Evolutionary conservation across 2,113 vertebrate genomes (phyloP), one percentile per base, ranked within the genome.

Genomic region (Candoia aspera): DNA sequence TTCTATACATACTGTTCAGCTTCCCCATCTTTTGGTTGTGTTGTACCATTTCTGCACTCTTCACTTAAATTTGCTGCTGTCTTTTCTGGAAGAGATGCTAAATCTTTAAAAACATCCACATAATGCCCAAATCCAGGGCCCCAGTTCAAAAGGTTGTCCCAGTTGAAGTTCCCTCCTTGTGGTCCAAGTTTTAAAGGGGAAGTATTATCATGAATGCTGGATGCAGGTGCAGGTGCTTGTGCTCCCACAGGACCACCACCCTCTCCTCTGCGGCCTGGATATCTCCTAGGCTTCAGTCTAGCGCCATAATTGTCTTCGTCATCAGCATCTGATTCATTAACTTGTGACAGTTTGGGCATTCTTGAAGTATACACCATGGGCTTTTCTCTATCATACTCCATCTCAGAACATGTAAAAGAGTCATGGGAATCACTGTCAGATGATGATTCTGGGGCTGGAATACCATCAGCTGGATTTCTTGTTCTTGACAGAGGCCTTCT

Each of bases 101-200:
- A 96, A 97, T 99, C 99, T 95, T 99, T 99, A 97, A 99, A 99
- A 95, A 99, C 99, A 55, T 99, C 99, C 54, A 99, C 99, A 23
- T 99, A 99, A 96, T 99, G 99, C 93, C 98, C 99, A 62, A 99
- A 99, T 37, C 99, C 99, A 0, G 99, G 99, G 88, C 99, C 99
- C 99, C 99, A 99, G 99, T 99, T 99, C 97, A 99, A 97, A 88
- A 99, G 98, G 96, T 97, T 98, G 97, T 99, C 99, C 99, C 99
- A 99, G 97, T 99, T 99, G 97, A 99, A 99, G 95, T 94, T 98
- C 68, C 98, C 98, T 0, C 98, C 97, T 46, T 97, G 98, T 91
- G 98, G 98, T 29, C 98, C 98, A 73, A 99, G 97, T 95, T 98
- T 99, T 90, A 97, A 89, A 37, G 98, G 97, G 93, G 98, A 94